phyloP scores from a whole-genome alignment of 1,140 invertebrate species.

The Portunus trituberculatus region DNA sequence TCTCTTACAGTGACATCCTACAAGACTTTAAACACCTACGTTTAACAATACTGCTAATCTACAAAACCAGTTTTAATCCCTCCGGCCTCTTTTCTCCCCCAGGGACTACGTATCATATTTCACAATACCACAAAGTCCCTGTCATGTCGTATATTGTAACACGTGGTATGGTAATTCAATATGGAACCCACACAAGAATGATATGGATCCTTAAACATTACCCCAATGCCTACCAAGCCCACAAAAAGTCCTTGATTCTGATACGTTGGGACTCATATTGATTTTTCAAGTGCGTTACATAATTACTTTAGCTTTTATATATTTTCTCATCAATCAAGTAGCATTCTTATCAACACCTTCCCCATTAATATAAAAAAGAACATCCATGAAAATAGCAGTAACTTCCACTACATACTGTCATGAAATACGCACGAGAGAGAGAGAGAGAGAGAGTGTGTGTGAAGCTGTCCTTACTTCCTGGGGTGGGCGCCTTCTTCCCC shows the following conservation, averaged over 20 bases:
- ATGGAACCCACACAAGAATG: background rate
- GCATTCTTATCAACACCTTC: too few species aligned
- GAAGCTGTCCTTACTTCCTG: slow-evolving; percentile 65
- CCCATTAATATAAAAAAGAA: too few species aligned
- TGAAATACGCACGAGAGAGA: background rate
- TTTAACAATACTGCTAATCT: background rate
- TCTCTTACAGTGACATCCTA: background rate
- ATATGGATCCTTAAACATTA: background rate
- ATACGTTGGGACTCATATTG: too few species aligned
- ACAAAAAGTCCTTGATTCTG: too few species aligned
- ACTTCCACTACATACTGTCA: background rate
- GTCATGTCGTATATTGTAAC: background rate
- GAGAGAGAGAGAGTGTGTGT: too few species aligned
- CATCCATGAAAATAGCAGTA: too few species aligned
- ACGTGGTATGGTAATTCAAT: background rate
- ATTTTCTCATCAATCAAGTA: too few species aligned
- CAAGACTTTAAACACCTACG: background rate
- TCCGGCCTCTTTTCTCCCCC: background rate
- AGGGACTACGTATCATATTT: background rate
- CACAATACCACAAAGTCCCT: background rate
- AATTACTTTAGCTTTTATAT: too few species aligned
- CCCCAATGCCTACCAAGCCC: too few species aligned
- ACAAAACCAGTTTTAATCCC: background rate
- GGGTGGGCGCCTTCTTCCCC: slow-evolving; percentile 63
- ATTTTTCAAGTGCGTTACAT: too few species aligned